Evolutionary conservation across 1,140 invertebrate species (phyloP), one percentile per base, ranked within the genome.

Genomic region (Pseudoatta argentina): DNA sequence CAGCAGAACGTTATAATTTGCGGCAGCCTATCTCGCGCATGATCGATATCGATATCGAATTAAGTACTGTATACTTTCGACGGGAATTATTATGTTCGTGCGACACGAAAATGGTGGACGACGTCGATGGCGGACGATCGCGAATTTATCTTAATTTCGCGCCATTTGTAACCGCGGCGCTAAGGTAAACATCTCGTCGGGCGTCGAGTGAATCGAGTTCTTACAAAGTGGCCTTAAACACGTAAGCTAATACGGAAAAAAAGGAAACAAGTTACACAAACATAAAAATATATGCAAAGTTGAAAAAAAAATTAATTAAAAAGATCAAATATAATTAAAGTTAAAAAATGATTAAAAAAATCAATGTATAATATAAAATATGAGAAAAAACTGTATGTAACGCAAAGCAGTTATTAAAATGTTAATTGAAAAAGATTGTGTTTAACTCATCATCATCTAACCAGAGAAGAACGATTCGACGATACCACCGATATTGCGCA

Each of bases 11-110:
- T 83, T 83, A 63, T 83, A 83, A 83, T 83, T 83, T 83, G 69
- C 79, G 69, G 39, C 79, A 73, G 79, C 79, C 39, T 83, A 83
- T 83, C 79, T 83, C 39, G n/a, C 55, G 67, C 55, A 57, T 83
- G 79, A 83, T 83, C 79, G 79, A 75, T 83, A 83, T 83, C 79
- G 79, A 83, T 83, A 75, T 83, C 79, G 69, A 83, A 83, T 83
- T 83, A 83, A 83, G 79, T 83, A 61, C 69, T 75, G 69, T 83
- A 83, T 83, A 83, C 79, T 83, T 83, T 83, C 69, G 69, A 73
- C 69, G 79, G 55, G 79, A 83, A 83, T 87, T 87, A 82, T 85
- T 87, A 88, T 91, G 77, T 87, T 85, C 72, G 86, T 89, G 78
- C 88, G 59, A 82, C 83, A 87, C 77, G 63, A 87, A 81, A 86